phyloP scores from a whole-genome alignment of 2,113 vertebrate genomes.

The Ochotona curzoniae region DNA sequence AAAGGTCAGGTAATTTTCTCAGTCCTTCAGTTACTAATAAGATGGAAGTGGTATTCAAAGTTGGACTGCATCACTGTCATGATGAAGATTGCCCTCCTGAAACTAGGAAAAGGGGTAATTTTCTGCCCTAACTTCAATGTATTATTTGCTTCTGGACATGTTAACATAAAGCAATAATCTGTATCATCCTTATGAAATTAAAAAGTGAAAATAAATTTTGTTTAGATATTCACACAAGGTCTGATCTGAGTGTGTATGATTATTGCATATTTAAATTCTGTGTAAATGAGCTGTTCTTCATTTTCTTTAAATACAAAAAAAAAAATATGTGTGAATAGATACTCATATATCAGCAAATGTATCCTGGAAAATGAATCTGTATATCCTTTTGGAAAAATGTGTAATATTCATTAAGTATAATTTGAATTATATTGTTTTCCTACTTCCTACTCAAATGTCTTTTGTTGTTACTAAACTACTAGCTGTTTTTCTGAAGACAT shows the following conservation, averaged over 20 bases:
- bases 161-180: not conserved
- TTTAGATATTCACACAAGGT: not conserved
- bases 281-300: not conserved
- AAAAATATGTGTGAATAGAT: not conserved
- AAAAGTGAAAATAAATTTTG: not conserved
- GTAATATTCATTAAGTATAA: not conserved
- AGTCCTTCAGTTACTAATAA: not conserved
- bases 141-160: not conserved
- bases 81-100: not conserved
- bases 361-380: not conserved
- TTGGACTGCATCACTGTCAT: not conserved
- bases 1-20: not conserved
- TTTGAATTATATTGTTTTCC: conserved; percentile 1
- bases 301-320: not conserved
- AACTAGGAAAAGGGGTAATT: not conserved
- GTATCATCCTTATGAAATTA: not conserved
- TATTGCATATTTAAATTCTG: not conserved
- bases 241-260: not conserved
- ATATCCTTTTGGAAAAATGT: not conserved
- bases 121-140: not conserved
- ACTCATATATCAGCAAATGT: not conserved
- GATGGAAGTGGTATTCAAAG: not conserved
- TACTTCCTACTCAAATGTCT: not conserved
- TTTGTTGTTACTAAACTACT: not conserved
- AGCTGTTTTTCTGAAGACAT: not conserved